phyloP scores from a whole-genome alignment of 2,888 invertebrate species.

The Rhagium mordax region DNA sequence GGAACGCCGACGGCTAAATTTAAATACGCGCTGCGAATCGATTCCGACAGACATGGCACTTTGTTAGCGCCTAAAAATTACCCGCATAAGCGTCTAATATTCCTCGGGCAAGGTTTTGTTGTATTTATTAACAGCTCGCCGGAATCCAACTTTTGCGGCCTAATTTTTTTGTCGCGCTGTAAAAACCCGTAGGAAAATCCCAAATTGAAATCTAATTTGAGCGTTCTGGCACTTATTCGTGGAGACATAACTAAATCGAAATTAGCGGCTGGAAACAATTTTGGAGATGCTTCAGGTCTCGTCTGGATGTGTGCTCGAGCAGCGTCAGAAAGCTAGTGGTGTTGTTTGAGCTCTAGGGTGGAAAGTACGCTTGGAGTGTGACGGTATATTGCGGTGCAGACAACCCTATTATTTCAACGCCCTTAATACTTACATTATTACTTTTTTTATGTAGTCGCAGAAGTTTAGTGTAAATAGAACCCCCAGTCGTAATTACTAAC shows the following conservation, averaged over 20 bases:
- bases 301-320: conserved; percentile 12
- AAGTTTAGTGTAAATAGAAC: conserved; percentile 49
- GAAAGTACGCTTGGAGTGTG: conserved; percentile 33
- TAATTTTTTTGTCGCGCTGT: neutral
- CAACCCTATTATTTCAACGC: conserved; percentile 46
- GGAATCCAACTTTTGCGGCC: neutral
- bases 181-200: conserved; percentile 9
- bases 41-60: no score
- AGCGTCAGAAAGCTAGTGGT: conserved; percentile 22
- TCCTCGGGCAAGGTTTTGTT: neutral
- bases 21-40: no score
- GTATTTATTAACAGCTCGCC: neutral
- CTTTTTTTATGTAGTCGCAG: conserved; percentile 42
- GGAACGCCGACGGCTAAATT: no score
- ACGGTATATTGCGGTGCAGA: conserved; percentile 44
- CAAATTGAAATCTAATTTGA: conserved; percentile 17
- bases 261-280: conserved; percentile 33
- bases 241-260: conserved; percentile 23
- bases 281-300: conserved; percentile 9
- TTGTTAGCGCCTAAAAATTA: no score
- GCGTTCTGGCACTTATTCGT: neutral
- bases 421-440: conserved; percentile 49
- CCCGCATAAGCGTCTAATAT: no score
- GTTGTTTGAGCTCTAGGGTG: conserved; percentile 11
- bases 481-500: conserved; percentile 46